Conservation (phyloP, 1,140 invertebrate genomes). For the Reticulitermes speratus region DNA sequence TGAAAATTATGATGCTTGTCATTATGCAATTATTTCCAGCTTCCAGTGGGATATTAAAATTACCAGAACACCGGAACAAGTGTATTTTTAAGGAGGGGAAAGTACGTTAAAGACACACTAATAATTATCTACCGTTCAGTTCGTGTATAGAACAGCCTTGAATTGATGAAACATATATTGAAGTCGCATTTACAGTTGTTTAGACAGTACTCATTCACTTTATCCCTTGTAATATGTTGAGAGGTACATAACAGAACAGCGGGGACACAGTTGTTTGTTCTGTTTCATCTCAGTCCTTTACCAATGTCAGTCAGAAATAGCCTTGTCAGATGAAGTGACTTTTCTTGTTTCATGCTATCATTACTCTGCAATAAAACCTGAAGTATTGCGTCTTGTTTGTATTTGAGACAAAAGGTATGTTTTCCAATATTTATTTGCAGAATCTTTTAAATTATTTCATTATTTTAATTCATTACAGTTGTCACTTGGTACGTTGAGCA, state of each 20-base stretch:
- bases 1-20: no score
- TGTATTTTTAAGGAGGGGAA: no score
- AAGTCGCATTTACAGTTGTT: neutral
- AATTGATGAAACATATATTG: neutral
- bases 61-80: no score
- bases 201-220: neutral
- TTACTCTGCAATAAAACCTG: neutral
- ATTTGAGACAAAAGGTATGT: no score
- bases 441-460: no score
- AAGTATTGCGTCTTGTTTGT: neutral
- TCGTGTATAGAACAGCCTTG: neutral
- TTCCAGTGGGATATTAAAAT: no score
- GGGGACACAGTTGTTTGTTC: neutral
- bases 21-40: no score
- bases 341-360: slow-evolving; percentile 1
- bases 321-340: slow-evolving; percentile 8
- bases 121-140: neutral
- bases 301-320: neutral
- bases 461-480: no score
- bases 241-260: neutral
- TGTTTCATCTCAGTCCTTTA: neutral
- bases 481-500: no score
- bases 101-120: no score
- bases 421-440: no score
- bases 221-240: neutral